Conservation (phyloP, 2,888 invertebrate genomes). For the Gasteruption jaculator region DNA sequence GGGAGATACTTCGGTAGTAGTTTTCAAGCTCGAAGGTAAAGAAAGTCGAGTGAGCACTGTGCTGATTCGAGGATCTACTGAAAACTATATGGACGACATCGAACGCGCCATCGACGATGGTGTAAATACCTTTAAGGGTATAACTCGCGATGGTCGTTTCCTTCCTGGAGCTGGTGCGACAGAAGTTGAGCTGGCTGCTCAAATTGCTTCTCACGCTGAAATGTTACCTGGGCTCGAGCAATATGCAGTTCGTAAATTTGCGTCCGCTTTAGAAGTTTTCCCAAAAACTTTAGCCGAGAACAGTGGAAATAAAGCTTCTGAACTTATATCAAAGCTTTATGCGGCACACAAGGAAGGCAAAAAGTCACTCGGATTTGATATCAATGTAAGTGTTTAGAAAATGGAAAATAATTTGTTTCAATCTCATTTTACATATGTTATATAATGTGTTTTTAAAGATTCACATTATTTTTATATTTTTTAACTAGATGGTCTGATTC, state of each 20-base stretch:
- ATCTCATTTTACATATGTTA: no score
- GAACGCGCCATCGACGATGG: conserved; percentile 98
- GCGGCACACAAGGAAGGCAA: conserved; percentile 90
- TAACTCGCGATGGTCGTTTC: conserved; percentile 73
- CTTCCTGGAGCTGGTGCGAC: conserved; percentile 93
- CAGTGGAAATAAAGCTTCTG: conserved; percentile 83
- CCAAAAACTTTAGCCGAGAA: conserved; percentile 94
- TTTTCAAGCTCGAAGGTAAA: conserved; percentile 81
- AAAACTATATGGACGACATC: conserved; percentile 98
- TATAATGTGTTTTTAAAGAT: no score
- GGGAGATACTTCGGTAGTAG: conserved; percentile 90
- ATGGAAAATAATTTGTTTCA: no score
- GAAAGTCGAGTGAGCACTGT: conserved; percentile 91
- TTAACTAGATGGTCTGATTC: no score
- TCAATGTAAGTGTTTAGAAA: conserved; percentile 59
- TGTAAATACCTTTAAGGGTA: conserved; percentile 95
- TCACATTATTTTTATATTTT: conserved; percentile 4
- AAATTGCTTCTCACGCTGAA: conserved; percentile 82
- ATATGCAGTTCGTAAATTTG: conserved; percentile 94
- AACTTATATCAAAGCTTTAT: conserved; percentile 82
- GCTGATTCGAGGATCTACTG: conserved; percentile 92
- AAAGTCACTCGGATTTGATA: conserved; percentile 79
- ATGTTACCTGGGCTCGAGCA: conserved; percentile 93
- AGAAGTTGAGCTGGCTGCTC: conserved; percentile 89
- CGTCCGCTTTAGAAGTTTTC: conserved; percentile 81